Conservation (phyloP, 2,888 invertebrate genomes). For the Cremastinae sp. region DNA sequence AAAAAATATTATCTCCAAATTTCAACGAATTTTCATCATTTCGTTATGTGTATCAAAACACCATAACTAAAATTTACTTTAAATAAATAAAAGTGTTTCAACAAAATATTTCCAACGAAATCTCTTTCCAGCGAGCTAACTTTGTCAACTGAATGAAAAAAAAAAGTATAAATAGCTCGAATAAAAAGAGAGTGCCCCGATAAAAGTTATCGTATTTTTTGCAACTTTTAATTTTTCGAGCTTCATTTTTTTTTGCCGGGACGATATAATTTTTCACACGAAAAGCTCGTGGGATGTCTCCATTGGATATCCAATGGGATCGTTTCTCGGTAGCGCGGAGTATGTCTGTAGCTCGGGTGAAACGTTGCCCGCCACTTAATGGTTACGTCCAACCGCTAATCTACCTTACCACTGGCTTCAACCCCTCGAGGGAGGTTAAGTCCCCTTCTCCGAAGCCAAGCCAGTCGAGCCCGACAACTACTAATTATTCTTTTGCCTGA, state of each 20-base stretch:
- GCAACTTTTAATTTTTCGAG: too few species aligned
- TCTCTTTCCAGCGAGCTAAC: too few species aligned
- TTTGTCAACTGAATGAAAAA: too few species aligned
- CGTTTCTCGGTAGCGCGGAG: constrained; percentile 46
- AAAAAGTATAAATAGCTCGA: too few species aligned
- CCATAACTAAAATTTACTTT: too few species aligned
- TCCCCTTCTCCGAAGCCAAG: constrained; percentile 55
- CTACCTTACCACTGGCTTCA: constrained; percentile 72
- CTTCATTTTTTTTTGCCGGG: constrained; percentile 12
- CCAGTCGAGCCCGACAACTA: constrained; percentile 67
- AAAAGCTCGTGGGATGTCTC: constrained; percentile 41
- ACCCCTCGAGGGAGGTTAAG: constrained; percentile 70
- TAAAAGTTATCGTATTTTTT: too few species aligned
- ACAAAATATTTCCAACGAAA: too few species aligned
- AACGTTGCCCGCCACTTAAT: constrained; percentile 70
- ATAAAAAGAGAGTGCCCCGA: too few species aligned
- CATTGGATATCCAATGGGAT: constrained; percentile 46
- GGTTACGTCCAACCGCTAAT: constrained; percentile 75
- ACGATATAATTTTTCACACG: constrained; percentile 45
- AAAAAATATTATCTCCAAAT: too few species aligned
- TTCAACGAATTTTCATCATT: too few species aligned
- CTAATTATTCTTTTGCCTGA: constrained; percentile 75
- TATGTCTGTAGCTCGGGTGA: constrained; percentile 45
- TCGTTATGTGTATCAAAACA: too few species aligned
- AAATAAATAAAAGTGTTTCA: too few species aligned